A percentile compares a stretch with the other conserved stretches of the same genome.
Evolutionary conservation across 2,113 vertebrate genomes (phyloP).

Genomic region (Ovibos moschatus): DNA sequence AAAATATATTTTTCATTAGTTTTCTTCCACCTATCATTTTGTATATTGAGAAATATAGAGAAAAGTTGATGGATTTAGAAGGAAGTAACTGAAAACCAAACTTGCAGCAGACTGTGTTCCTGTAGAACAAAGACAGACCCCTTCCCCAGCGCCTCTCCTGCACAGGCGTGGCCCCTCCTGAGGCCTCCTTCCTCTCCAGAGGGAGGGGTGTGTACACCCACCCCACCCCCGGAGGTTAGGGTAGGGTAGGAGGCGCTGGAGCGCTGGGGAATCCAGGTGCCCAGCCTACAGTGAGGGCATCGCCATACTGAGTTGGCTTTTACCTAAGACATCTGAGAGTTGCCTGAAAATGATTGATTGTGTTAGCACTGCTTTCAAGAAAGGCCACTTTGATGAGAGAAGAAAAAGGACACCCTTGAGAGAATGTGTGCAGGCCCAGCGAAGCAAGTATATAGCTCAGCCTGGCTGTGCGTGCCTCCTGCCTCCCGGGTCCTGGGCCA

Average conservation of each 20-base stretch:
- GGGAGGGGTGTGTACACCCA: neutral
- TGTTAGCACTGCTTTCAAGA: neutral
- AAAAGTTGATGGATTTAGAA: neutral
- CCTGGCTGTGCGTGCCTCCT: no score
- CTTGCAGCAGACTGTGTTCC: neutral
- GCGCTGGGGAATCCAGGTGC: rapidly evolving
- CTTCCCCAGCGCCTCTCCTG: rapidly evolving
- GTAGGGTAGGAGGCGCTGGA: neutral
- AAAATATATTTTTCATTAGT: neutral
- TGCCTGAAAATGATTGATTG: neutral
- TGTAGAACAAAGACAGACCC: neutral
- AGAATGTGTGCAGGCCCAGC: neutral
- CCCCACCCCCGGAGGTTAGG: no score
- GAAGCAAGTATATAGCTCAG: neutral
- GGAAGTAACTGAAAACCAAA: neutral
- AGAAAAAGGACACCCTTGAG: neutral
- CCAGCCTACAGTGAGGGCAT: no score
- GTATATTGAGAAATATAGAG: neutral
- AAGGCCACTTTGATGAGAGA: neutral
- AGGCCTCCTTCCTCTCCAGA: neutral
- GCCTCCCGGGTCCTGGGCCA: rapidly evolving
- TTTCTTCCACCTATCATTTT: neutral
- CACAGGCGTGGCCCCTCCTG: neutral
- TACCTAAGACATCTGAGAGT: neutral
- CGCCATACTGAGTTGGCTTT: neutral